Conservation (phyloP, 2,797 vertebrate genomes). For the Cichlasoma orientale region DNA sequence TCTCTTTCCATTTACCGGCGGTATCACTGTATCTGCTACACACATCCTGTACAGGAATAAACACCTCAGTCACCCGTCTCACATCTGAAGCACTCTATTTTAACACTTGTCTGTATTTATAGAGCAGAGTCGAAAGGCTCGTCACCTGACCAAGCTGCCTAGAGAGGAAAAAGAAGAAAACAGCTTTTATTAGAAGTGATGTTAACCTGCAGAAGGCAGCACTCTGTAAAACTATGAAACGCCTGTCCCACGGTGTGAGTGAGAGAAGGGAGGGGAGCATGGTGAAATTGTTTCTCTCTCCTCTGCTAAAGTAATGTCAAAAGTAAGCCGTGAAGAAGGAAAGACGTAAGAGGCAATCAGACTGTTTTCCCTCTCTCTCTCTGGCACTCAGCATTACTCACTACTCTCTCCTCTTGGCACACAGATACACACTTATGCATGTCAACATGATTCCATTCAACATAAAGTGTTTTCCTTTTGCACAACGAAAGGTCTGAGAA, state of each 20-base stretch:
- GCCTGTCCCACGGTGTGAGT: conserved; percentile 33
- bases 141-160: conserved; percentile 63
- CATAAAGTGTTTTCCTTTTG: conserved; percentile 14
- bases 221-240: conserved; percentile 56
- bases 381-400: conserved; percentile 7
- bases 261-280: conserved; percentile 26
- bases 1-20: conserved; percentile 51
- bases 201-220: conserved; percentile 40
- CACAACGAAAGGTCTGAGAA: conserved; percentile 13
- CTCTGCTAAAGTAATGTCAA: conserved; percentile 42
- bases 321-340: conserved; percentile 24
- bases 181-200: conserved; percentile 58
- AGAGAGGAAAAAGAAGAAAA: conserved; percentile 39
- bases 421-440: conserved; percentile 9
- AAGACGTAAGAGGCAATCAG: conserved; percentile 22
- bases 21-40: conserved; percentile 41
- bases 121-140: conserved; percentile 69
- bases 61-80: conserved; percentile 55
- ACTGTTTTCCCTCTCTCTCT: neutral
- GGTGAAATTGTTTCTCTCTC: conserved; percentile 40
- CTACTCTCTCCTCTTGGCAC: neutral
- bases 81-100: conserved; percentile 72
- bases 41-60: conserved; percentile 47
- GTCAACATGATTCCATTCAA: conserved; percentile 44
- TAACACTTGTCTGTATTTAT: conserved; percentile 74